Conservation (phyloP, 2,797 vertebrate genomes). For the Hemitrygon akajei region DNA sequence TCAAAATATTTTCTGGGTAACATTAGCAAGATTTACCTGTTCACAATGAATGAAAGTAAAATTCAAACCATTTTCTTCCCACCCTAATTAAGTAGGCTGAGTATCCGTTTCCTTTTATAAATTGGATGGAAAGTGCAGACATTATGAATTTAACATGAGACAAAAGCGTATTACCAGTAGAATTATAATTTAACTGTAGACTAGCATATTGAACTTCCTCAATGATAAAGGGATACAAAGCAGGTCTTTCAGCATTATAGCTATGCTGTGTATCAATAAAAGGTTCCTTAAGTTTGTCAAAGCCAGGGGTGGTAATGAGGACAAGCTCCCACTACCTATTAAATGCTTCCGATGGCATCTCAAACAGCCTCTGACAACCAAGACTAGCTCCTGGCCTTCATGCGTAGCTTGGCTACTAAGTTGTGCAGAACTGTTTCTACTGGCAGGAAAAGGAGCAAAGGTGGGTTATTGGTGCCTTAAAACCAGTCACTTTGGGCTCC, state of each 20-base stretch:
- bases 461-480: too few relatives aligned
- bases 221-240: not conserved
- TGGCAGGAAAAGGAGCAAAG: too few relatives aligned
- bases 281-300: not conserved
- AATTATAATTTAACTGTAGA: not conserved
- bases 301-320: too few relatives aligned
- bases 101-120: not conserved
- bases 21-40: not conserved
- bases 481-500: too few relatives aligned
- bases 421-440: too few relatives aligned
- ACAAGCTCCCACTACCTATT: too few relatives aligned
- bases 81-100: constrained; percentile 25
- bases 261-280: not conserved
- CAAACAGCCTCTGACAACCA: too few relatives aligned
- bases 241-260: not conserved
- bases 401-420: too few relatives aligned
- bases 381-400: too few relatives aligned
- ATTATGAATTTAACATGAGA: constrained; percentile 26
- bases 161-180: not conserved
- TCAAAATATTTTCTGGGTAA: constrained; percentile 7
- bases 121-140: constrained; percentile 29
- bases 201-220: not conserved
- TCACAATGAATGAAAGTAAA: not conserved
- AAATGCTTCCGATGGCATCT: too few relatives aligned
- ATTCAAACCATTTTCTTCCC: constrained; percentile 1